A percentile compares a stretch with the other conserved stretches of the same genome.
These are phyloP conservation scores for Morpho deidamia DNA, from an alignment of 2,888 invertebrate species.

Conservation along the genomic window DNA sequence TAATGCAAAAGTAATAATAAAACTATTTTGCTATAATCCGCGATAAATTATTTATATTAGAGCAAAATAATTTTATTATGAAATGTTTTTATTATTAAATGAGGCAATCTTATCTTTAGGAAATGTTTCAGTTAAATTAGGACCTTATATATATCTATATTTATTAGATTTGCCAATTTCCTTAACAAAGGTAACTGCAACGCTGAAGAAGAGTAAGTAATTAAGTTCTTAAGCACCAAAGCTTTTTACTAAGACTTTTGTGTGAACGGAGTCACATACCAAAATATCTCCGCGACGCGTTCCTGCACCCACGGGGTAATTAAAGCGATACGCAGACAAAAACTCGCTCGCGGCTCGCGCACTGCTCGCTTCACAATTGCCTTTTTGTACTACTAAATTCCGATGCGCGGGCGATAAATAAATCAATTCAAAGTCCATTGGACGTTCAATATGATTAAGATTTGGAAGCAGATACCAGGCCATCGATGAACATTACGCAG, in stretches of 20 bases:
- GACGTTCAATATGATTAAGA: conserved; percentile 12
- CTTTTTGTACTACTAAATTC: conserved; percentile 44
- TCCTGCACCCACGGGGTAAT: conserved; percentile 53
- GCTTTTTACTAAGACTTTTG: conserved; percentile 31
- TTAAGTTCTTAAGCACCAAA: conserved; percentile 35
- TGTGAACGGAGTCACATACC: conserved; percentile 30
- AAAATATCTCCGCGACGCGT: conserved; percentile 34
- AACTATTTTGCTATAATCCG: too few relatives aligned
- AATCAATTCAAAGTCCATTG: conserved; percentile 16
- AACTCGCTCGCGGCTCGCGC: conserved; percentile 45
- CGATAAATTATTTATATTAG: too few relatives aligned
- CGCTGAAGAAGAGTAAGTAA: conserved; percentile 27
- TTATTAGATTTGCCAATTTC: conserved; percentile 13
- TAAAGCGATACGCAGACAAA: conserved; percentile 65
- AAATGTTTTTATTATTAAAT: too few relatives aligned
- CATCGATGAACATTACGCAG: conserved; percentile 17
- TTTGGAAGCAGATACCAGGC: conserved; percentile 3
- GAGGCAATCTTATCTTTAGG: too few relatives aligned
- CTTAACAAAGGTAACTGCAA: conserved; percentile 15
- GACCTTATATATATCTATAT: conserved; percentile 3
- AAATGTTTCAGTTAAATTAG: too few relatives aligned
- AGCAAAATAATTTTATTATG: too few relatives aligned
- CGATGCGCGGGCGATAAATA: conserved; percentile 9
- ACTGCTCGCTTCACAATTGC: conserved; percentile 36
- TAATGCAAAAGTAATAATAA: too few relatives aligned